These are phyloP conservation scores for Dufourea novaeangliae DNA, from an alignment of 1,140 invertebrate genomes.

Conservation along the genomic window DNA sequence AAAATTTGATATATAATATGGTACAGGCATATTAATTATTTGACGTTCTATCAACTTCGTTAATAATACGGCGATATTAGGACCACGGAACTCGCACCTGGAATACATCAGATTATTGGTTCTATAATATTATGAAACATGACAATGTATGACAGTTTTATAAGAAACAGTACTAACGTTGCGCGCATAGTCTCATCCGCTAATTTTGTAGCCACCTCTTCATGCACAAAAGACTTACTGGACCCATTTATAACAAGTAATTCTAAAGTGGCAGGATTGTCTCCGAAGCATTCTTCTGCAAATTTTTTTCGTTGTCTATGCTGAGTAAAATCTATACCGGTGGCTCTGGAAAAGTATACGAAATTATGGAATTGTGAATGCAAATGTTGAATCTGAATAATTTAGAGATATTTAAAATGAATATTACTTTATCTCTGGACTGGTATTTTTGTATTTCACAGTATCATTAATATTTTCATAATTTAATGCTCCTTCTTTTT, in stretches of 20 bases:
- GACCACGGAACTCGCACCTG: constrained; percentile 72
- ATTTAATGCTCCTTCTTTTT: constrained; percentile 54
- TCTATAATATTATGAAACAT: background rate
- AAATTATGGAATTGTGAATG: background rate
- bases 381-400: background rate
- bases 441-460: constrained; percentile 33
- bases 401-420: constrained; percentile 26
- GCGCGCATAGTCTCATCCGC: constrained; percentile 49
- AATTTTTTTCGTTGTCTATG: constrained; percentile 66
- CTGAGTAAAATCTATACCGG: constrained; percentile 73
- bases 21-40: constrained; percentile 65
- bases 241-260: constrained; percentile 57
- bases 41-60: constrained; percentile 59
- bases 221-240: constrained; percentile 44
- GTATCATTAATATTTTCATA: constrained; percentile 31
- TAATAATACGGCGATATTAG: constrained; percentile 62
- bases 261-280: constrained; percentile 66
- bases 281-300: constrained; percentile 63
- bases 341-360: constrained; percentile 50
- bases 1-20: constrained; percentile 68
- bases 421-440: constrained; percentile 58
- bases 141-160: constrained; percentile 15
- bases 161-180: constrained; percentile 54
- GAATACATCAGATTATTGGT: constrained; percentile 45
- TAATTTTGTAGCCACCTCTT: constrained; percentile 48